Base-by-base conservation (phyloP, 1,140 invertebrate genomes). In the Calephelis virginiensis region DNA sequence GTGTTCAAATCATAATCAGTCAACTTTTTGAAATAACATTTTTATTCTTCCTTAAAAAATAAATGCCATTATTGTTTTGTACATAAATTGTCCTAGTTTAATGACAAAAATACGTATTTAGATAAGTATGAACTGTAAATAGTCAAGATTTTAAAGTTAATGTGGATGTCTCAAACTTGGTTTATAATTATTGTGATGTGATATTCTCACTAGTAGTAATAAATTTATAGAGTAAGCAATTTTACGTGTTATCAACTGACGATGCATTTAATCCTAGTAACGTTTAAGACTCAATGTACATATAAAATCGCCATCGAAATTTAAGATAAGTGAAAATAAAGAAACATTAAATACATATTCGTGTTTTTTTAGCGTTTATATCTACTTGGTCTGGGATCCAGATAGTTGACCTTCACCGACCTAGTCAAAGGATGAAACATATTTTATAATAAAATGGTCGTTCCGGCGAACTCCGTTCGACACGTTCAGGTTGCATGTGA, bases 261-360 rank as follows among this genome's bases (percentile, higher is more conserved):
- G 59, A 56, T 65, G 63, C 63, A 65, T 65, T 65, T 64, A 64
- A 64, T 64, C 63, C 63, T 64, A 64, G 49, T 45, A 64, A 50
- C 40, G 12, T 59, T 56, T 46, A 64, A 64, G 50, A 46, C 61
- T 47, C 17, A 59, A 11, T 59, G 53, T 59, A 59, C 28, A 59
- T 59, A 59, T 59, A n/a, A 59, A 56, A 59, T 59, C 56, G 56
- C 56, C 56, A 59, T 59, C 56, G 56, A 59, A 59, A 59, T 59
- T 28, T 59, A 59, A 59, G 56, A 37, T 59, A 59, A 59, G 56
- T 59, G 38, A 50, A 59, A 59, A 59, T 59, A 38, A 59, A 38
- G 56, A 59, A 38, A 59, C 4, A 37, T 56, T 4, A 28, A 56
- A 12, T 56, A 37, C 13, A 7, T 5, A 37, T 6, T 56, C 12